These are phyloP conservation scores for Microtus oregoni DNA, from an alignment of 2,113 vertebrate genomes.

Conservation along the genomic window DNA sequence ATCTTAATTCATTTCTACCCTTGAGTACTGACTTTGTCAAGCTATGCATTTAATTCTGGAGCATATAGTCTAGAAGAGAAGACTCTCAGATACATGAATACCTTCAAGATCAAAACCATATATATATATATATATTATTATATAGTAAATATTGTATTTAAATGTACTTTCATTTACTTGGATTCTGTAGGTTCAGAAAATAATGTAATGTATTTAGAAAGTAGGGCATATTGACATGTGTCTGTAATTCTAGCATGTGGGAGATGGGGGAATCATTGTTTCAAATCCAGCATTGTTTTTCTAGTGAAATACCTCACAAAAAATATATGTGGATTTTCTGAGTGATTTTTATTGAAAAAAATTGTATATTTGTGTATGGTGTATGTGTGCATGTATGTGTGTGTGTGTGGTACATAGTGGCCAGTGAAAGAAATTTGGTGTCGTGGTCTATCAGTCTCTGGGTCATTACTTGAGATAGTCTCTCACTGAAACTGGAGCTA, in stretches of 20 bases:
- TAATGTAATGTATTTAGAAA: neutral
- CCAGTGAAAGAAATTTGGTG: neutral
- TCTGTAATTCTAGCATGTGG: neutral
- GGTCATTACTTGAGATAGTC: neutral
- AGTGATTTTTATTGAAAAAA: neutral
- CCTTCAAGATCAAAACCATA: neutral
- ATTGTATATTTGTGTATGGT: neutral
- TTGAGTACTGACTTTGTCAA: neutral
- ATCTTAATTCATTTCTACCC: neutral
- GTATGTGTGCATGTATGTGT: too few species aligned
- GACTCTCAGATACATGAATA: neutral
- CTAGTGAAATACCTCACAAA: neutral
- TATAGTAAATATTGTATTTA: neutral
- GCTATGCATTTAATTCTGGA: neutral
- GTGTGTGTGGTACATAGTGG: neutral
- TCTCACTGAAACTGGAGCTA: neutral
- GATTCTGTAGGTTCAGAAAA: neutral
- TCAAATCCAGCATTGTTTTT: neutral
- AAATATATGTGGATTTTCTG: neutral
- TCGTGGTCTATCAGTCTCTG: neutral
- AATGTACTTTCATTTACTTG: neutral
- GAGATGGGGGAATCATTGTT: neutral
- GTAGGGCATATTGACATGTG: neutral
- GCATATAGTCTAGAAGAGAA: slow-evolving; percentile 25
- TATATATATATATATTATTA: neutral